Evolutionary conservation across 2,797 vertebrate genomes (phyloP).

Genomic region (Ctenopoma kingsleyae): DNA sequence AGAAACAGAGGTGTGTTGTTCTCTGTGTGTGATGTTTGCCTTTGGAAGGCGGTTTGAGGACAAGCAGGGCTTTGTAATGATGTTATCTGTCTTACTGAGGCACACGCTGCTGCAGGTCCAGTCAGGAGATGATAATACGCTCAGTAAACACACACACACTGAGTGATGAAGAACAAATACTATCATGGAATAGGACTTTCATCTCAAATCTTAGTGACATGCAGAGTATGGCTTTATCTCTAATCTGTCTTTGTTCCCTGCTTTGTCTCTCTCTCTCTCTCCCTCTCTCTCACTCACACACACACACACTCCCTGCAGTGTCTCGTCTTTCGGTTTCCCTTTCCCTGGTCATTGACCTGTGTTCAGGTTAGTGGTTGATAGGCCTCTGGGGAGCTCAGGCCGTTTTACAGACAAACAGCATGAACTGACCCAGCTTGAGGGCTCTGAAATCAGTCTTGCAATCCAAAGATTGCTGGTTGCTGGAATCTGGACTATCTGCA

Average conservation of each 20-base stretch:
- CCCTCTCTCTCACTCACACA: slow-evolving; percentile 12
- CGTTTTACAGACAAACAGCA: slow-evolving; percentile 37
- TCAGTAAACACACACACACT: slow-evolving; percentile 40
- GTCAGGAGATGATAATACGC: slow-evolving; percentile 47
- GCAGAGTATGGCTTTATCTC: slow-evolving; percentile 13
- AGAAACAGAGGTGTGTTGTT: slow-evolving; percentile 18
- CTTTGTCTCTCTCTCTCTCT: not conserved
- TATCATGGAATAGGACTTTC: slow-evolving; percentile 12
- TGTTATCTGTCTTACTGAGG: slow-evolving; percentile 61
- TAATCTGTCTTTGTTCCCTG: slow-evolving; percentile 1
- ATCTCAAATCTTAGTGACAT: slow-evolving; percentile 18
- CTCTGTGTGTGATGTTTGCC: slow-evolving; percentile 58
- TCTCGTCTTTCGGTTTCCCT: slow-evolving; percentile 68
- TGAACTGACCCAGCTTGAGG: slow-evolving; percentile 13
- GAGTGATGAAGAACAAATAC: slow-evolving; percentile 2
- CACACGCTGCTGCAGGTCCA: slow-evolving; percentile 52
- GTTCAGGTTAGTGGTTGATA: slow-evolving; percentile 66
- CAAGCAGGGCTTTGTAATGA: slow-evolving; percentile 62
- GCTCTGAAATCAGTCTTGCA: slow-evolving; percentile 17
- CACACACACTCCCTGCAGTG: slow-evolving; percentile 23
- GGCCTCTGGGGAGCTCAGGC: slow-evolving; percentile 57
- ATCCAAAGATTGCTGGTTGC: not conserved
- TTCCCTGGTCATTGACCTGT: slow-evolving; percentile 66
- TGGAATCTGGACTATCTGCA: not conserved
- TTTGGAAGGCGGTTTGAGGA: slow-evolving; percentile 49